Evolutionary conservation across 2,113 vertebrate species (phyloP).

Genomic region (Edolisoma coerulescens): DNA sequence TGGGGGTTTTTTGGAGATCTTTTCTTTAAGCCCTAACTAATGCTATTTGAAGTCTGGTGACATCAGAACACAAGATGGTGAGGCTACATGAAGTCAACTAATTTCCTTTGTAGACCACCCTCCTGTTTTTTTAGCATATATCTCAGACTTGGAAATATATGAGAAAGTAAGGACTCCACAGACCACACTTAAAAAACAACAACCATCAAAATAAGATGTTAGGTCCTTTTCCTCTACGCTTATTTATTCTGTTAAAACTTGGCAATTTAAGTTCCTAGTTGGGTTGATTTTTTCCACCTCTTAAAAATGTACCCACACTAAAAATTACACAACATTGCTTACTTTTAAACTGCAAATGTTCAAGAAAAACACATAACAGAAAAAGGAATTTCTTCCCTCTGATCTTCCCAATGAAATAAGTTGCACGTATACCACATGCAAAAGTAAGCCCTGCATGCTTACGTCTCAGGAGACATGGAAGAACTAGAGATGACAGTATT

Average conservation of each 20-base stretch:
- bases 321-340: slow-evolving; percentile 26
- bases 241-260: slow-evolving; percentile 33
- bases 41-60: neutral
- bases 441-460: slow-evolving; percentile 38
- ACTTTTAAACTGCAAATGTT: slow-evolving; percentile 51
- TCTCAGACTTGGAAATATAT: neutral
- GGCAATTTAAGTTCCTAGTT: slow-evolving; percentile 25
- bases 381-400: neutral
- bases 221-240: neutral
- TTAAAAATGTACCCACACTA: slow-evolving; percentile 19
- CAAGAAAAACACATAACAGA: neutral
- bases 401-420: neutral
- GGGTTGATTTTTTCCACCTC: neutral
- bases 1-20: neutral
- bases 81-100: neutral
- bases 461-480: neutral
- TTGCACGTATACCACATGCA: neutral
- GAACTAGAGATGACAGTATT: slow-evolving; percentile 6
- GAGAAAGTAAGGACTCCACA: neutral
- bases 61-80: neutral
- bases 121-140: neutral
- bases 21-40: neutral
- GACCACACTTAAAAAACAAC: neutral
- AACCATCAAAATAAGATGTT: neutral
- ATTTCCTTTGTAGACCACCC: neutral